Percentiles rank a stretch among this genome's conserved stretches.
These are phyloP conservation scores for Protonibea diacanthus DNA, from an alignment of 2,797 vertebrate genomes.

Conservation along the genomic window DNA sequence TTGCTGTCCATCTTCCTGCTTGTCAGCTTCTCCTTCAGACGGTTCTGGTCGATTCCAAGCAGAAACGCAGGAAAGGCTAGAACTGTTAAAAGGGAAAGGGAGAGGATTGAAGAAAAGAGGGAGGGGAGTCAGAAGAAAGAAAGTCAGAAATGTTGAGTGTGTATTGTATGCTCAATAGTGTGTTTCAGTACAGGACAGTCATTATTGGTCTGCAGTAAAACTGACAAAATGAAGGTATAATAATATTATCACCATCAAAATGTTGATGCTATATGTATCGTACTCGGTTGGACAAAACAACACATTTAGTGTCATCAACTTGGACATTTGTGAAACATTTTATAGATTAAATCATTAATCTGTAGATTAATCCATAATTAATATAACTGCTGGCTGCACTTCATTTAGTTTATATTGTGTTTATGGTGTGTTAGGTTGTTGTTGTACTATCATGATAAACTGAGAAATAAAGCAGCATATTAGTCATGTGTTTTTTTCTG, in stretches of 20 bases:
- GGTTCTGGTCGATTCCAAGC: conserved; percentile 93
- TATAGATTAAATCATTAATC: background rate
- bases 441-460: background rate
- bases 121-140: background rate
- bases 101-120: background rate
- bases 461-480: conserved; percentile 1
- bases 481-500: background rate
- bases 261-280: background rate
- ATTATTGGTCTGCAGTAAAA: background rate
- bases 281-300: too few species aligned
- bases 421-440: background rate
- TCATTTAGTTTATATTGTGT: background rate
- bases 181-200: background rate
- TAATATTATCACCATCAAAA: background rate
- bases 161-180: background rate
- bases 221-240: background rate
- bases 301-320: too few species aligned
- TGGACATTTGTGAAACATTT: background rate
- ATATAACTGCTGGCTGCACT: background rate
- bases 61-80: conserved; percentile 97
- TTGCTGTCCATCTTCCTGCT: conserved; percentile 99
- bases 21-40: conserved; percentile 96
- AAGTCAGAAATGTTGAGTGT: background rate
- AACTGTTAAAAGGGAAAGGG: conserved; percentile 82
- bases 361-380: background rate